Conservation (phyloP, 2,888 invertebrate species). For the Trissolcus brochymenae region DNA sequence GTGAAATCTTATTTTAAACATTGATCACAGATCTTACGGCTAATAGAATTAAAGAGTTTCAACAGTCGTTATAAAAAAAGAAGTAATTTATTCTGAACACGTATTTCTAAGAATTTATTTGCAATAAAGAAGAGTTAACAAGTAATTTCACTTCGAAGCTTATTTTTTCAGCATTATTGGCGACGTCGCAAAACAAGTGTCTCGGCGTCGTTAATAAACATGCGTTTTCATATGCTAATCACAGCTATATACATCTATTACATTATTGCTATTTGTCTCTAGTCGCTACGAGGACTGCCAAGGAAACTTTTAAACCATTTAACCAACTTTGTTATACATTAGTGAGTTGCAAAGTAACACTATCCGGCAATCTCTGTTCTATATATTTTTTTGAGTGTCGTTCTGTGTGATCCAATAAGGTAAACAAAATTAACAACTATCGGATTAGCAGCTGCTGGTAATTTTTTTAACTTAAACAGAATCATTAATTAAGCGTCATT, state of each 20-base stretch:
- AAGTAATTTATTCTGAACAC: conserved; percentile 16
- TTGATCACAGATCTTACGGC: too few species aligned
- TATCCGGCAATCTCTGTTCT: neutral
- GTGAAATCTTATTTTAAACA: too few species aligned
- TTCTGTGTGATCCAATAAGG: neutral
- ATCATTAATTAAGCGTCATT: neutral
- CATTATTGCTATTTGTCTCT: conserved; percentile 40
- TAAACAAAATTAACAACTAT: neutral
- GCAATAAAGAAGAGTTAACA: conserved; percentile 14
- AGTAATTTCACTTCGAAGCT: neutral
- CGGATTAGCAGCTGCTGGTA: neutral
- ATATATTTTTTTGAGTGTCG: neutral
- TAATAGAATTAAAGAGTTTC: too few species aligned
- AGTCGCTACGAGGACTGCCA: conserved; percentile 31
- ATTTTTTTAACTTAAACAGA: neutral
- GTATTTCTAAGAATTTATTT: too few species aligned
- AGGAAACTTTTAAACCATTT: conserved; percentile 30
- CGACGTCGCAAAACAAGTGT: conserved; percentile 35
- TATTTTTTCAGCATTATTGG: conserved; percentile 24
- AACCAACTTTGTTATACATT: neutral
- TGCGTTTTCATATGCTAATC: conserved; percentile 47
- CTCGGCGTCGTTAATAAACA: conserved; percentile 40
- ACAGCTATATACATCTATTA: conserved; percentile 19
- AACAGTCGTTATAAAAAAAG: neutral
- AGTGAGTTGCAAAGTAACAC: too few species aligned